Conservation (phyloP, 2,888 invertebrate genomes). For the Metalampra italica region DNA sequence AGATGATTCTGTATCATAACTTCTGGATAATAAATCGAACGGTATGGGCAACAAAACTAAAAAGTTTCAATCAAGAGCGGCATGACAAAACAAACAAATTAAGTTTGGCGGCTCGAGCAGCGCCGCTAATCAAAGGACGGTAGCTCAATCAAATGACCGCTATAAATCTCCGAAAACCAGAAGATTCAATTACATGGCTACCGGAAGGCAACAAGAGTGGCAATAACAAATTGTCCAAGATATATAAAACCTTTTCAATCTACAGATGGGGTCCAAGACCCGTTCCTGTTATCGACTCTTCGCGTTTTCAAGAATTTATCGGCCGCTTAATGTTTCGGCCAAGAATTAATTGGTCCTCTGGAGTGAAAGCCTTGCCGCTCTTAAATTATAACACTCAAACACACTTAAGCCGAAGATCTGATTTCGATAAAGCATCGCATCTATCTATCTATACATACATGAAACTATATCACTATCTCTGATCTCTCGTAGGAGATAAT, state of each 20-base stretch:
- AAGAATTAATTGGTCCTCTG: constrained; percentile 63
- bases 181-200: constrained; percentile 76
- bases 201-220: constrained; percentile 68
- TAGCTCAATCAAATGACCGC: constrained; percentile 59
- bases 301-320: constrained; percentile 61
- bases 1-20: too few species aligned
- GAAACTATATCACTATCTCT: constrained; percentile 4
- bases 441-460: constrained; percentile 7
- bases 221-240: constrained; percentile 76
- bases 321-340: constrained; percentile 63
- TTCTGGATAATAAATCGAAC: too few species aligned
- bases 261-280: constrained; percentile 50
- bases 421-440: constrained; percentile 26
- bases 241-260: constrained; percentile 73
- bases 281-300: constrained; percentile 50
- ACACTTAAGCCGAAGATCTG: constrained; percentile 50
- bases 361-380: constrained; percentile 61
- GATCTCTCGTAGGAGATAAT: constrained; percentile 8
- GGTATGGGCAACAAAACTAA: background rate
- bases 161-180: constrained; percentile 71
- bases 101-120: constrained; percentile 40
- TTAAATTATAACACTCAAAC: constrained; percentile 58
- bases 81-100: constrained; percentile 17
- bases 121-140: constrained; percentile 63
- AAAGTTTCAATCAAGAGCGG: constrained; percentile 1